These are phyloP conservation scores for Fabriciana adippe DNA, from an alignment of 2,888 invertebrate species.

Conservation along the genomic window DNA sequence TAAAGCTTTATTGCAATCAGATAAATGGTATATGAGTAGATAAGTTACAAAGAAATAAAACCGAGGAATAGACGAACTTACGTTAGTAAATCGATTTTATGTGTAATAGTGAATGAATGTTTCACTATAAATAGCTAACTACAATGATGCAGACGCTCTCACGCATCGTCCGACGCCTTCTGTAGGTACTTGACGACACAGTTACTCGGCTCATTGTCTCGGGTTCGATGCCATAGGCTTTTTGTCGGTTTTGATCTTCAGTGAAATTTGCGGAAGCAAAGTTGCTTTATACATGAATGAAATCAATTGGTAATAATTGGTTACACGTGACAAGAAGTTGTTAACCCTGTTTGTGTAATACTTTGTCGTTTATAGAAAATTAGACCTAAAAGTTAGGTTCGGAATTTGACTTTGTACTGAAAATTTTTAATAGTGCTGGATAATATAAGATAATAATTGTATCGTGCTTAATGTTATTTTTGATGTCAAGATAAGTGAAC, in stretches of 20 bases:
- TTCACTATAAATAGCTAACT: slow-evolving; percentile 13
- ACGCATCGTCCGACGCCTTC: slow-evolving; percentile 25
- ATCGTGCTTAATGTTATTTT: not conserved
- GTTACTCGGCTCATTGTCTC: slow-evolving; percentile 58
- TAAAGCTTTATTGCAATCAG: too few species aligned
- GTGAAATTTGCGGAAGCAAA: slow-evolving; percentile 58
- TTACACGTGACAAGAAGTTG: not conserved
- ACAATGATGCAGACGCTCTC: slow-evolving; percentile 36
- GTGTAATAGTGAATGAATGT: slow-evolving; percentile 7
- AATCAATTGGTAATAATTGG: slow-evolving; percentile 17
- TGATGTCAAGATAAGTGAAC: not conserved
- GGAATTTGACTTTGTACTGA: too few species aligned
- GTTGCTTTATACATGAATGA: slow-evolving; percentile 32
- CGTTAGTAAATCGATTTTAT: not conserved
- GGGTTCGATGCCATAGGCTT: slow-evolving; percentile 53
- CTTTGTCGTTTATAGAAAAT: too few species aligned
- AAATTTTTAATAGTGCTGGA: too few species aligned
- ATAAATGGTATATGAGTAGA: too few species aligned
- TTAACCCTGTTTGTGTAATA: not conserved
- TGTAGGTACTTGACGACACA: slow-evolving; percentile 45
- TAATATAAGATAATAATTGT: too few species aligned
- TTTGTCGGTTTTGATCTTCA: slow-evolving; percentile 60
- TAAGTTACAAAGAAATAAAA: too few species aligned
- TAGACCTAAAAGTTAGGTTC: too few species aligned
- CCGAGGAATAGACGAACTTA: too few species aligned